Evolutionary conservation across 2,797 vertebrate species (phyloP).

Genomic region (Diplodus sargus): DNA sequence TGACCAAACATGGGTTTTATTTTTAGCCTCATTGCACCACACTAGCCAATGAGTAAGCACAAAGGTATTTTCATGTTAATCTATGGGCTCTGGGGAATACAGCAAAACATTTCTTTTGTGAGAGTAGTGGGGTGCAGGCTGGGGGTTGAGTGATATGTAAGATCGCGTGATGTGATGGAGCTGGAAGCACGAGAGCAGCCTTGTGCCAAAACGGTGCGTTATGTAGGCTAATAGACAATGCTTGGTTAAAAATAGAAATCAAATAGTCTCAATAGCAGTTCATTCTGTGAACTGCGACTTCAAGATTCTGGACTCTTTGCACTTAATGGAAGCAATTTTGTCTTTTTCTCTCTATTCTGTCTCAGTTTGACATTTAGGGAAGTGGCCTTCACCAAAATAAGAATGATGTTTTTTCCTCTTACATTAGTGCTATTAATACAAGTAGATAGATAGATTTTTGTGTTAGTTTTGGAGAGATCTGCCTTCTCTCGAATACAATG

Average conservation of each 20-base stretch:
- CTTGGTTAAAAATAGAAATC: not conserved
- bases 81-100: constrained; percentile 70
- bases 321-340: not conserved
- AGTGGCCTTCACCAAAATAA: too few relatives aligned
- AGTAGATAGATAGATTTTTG: too few relatives aligned
- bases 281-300: not conserved
- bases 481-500: too few relatives aligned
- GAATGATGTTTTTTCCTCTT: too few relatives aligned
- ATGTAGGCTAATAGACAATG: constrained; percentile 14
- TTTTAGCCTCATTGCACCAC: constrained; percentile 81
- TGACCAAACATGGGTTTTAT: constrained; percentile 80
- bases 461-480: too few relatives aligned
- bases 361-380: not conserved
- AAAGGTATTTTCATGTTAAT: constrained; percentile 83
- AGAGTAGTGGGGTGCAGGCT: constrained; percentile 29
- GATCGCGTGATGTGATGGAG: constrained; percentile 22
- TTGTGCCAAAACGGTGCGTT: constrained; percentile 6
- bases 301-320: not conserved
- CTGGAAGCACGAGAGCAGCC: constrained; percentile 7
- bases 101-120: constrained; percentile 67
- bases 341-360: not conserved
- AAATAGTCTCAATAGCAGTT: not conserved
- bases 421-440: too few relatives aligned
- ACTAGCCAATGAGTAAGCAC: constrained; percentile 74
- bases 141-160: constrained; percentile 30